Evolutionary conservation across 2,797 vertebrate genomes (phyloP).

Genomic region (Rhinoraja longicauda): DNA sequence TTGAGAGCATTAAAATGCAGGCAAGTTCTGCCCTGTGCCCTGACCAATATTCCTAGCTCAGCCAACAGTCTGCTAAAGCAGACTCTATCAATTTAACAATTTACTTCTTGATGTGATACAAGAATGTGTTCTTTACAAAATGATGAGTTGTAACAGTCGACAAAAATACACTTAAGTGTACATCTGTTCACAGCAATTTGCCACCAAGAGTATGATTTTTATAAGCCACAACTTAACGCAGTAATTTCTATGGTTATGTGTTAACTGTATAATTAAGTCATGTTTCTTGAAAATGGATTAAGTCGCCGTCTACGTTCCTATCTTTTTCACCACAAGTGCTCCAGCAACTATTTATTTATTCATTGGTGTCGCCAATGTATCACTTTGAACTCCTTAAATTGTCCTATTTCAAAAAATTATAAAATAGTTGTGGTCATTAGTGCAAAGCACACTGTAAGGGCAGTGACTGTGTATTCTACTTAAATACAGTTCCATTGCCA

Average conservation of each 20-base stretch:
- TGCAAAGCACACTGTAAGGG: no score
- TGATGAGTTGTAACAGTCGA: neutral
- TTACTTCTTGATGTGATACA: neutral
- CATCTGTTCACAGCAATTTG: neutral
- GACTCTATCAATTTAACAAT: neutral
- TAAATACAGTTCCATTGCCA: no score
- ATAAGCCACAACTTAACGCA: neutral
- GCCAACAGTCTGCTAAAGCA: neutral
- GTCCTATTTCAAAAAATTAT: neutral
- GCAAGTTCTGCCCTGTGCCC: no score
- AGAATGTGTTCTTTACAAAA: constrained; percentile 6
- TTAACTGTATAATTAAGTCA: neutral
- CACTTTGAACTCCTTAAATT: neutral
- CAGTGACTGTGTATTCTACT: no score
- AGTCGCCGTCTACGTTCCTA: neutral
- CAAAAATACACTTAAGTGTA: neutral
- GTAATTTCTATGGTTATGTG: neutral
- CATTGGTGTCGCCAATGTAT: neutral
- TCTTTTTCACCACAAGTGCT: neutral
- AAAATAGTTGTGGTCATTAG: neutral
- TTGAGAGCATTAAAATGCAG: neutral
- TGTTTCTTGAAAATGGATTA: neutral
- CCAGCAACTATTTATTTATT: neutral
- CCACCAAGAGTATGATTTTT: neutral
- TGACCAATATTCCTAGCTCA: neutral